Conservation (phyloP, 2,888 invertebrate species). For the Aporophyla lueneburgensis region DNA sequence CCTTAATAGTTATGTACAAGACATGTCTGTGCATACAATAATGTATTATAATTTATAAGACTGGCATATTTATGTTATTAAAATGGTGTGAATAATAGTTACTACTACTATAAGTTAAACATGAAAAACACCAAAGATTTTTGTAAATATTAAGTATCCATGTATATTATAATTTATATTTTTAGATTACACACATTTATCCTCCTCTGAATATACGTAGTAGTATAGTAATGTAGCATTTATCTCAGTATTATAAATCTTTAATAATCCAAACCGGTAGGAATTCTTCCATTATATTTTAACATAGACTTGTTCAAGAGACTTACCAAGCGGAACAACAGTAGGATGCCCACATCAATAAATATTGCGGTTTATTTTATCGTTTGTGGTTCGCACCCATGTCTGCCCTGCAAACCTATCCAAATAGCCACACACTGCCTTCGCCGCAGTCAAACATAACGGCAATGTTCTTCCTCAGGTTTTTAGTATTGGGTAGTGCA, state of each 20-base stretch:
- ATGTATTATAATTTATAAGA: constrained; percentile 72
- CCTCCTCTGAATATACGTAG: constrained; percentile 52
- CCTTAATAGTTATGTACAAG: constrained; percentile 59
- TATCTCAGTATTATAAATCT: constrained; percentile 63
- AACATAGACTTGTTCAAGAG: constrained; percentile 26
- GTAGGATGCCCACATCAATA: constrained; percentile 17
- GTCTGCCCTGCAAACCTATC: neutral
- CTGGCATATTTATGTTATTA: constrained; percentile 66
- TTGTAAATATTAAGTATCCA: constrained; percentile 66
- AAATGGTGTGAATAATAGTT: constrained; percentile 69
- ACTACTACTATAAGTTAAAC: constrained; percentile 65
- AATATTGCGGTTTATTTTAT: constrained; percentile 17
- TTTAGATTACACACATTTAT: constrained; percentile 58
- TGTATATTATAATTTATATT: constrained; percentile 66
- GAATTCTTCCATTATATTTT: constrained; percentile 48
- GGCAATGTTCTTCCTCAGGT: neutral
- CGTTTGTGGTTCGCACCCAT: neutral
- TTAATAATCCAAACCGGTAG: constrained; percentile 31
- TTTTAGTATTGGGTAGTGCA: neutral
- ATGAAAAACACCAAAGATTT: constrained; percentile 72
- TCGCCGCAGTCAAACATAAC: neutral
- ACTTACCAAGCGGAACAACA: neutral
- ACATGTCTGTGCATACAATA: constrained; percentile 58
- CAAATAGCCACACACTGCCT: neutral
- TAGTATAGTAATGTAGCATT: constrained; percentile 56